Evolutionary conservation across 2,113 vertebrate species (phyloP).

Genomic region (Pomatorhinus ruficollis): DNA sequence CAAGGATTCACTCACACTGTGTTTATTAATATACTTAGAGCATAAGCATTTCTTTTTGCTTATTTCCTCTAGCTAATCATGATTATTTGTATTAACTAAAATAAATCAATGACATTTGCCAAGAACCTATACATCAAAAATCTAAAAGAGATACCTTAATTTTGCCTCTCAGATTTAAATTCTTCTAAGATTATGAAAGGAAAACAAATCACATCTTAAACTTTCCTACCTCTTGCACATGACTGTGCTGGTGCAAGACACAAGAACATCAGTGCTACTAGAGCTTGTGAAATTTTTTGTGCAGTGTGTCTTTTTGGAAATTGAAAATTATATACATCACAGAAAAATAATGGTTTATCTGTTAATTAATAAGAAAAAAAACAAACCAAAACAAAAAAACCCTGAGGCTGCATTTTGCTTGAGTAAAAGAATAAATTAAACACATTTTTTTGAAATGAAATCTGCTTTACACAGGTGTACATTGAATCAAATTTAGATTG

Average conservation of each 20-base stretch:
- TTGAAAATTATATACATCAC: neutral
- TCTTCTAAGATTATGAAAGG: neutral
- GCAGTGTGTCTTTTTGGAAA: neutral
- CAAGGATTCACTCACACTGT: neutral
- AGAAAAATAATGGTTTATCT: neutral
- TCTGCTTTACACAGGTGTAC: neutral
- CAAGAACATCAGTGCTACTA: neutral
- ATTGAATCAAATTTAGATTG: neutral
- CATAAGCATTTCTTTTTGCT: neutral
- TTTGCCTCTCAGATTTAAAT: neutral
- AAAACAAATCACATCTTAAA: neutral
- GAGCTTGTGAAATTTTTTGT: neutral
- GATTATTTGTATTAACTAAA: neutral
- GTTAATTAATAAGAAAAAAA: neutral
- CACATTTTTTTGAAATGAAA: neutral
- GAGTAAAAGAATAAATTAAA: neutral
- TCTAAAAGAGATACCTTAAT: neutral
- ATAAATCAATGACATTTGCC: neutral
- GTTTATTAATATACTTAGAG: neutral
- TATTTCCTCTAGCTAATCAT: neutral
- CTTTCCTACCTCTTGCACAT: neutral
- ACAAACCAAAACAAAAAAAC: neutral
- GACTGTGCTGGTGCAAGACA: neutral
- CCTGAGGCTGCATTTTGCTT: neutral
- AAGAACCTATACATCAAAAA: neutral